Evolutionary conservation across 2,888 invertebrate genomes (phyloP), one percentile per base, ranked within the genome.

Genomic region (Stegophylla sp.): DNA sequence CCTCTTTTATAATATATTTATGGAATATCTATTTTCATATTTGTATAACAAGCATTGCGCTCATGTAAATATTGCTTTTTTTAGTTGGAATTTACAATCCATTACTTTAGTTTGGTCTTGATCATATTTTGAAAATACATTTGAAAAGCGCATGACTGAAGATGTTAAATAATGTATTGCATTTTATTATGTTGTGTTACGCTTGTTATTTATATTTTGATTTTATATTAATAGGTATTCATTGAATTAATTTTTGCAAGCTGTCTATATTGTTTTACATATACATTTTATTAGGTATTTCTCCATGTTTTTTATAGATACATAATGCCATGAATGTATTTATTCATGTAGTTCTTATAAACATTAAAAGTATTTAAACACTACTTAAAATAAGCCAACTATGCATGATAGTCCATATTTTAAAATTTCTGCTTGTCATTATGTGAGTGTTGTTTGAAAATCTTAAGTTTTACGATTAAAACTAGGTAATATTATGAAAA

Each of bases 1-100:
- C 79, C 79, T 79, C 23, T 75, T 75, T 63, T 53, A 53, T 51
- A 26, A 23, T 69, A 51, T 15, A 71, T 53, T 53, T 79, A 26
- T 69, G 43, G 28, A 34, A 77, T 53, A 43, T 77, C 34, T 66
- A 26, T 75, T 34, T 63, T 75, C 28, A 63, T 51, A 34, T 15
- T 75, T 51, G 48, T 71, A 53, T 76, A 76, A 76, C 76, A 64
- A 76, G 76, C 76, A 76, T 79, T 61, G 77, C 77, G 69, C 23
- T 61, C 34, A 61, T 79, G 71, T 79, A 79, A 67, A 77, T 69
- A 69, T 13, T 69, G 77, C 77, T 77, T 69, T 41, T 26, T 69
- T 69, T 77, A 77, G 20, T 69, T 59, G 69, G 20, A 69, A 20
- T 67, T 67, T 77, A 59, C 15, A 59, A 34, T 51, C 64, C 45